These are phyloP conservation scores for Leptinotarsa undecemlineata DNA, from an alignment of 1,140 invertebrate genomes.

Conservation along the genomic window DNA sequence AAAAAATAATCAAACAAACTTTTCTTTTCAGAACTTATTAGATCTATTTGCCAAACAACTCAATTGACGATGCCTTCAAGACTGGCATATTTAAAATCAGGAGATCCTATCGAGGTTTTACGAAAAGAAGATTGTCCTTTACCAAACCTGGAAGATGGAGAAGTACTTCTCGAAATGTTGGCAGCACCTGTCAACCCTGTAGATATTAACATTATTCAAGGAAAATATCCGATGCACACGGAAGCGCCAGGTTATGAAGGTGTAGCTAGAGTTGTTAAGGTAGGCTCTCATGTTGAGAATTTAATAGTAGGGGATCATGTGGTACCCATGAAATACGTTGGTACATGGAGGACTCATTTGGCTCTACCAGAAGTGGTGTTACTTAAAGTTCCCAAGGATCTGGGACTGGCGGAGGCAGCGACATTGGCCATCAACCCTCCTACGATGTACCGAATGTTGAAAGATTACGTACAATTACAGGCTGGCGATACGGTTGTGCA, in stretches of 20 bases:
- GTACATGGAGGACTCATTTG: slow-evolving; percentile 84
- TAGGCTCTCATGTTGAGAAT: slow-evolving; percentile 67
- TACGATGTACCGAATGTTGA: slow-evolving; percentile 94
- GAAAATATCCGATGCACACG: slow-evolving; percentile 88
- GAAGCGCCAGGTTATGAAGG: slow-evolving; percentile 91
- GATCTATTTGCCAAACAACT: too few species aligned
- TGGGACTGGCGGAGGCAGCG: slow-evolving; percentile 76
- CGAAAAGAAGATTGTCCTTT: slow-evolving; percentile 60
- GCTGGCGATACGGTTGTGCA: slow-evolving; percentile 89
- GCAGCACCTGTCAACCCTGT: slow-evolving; percentile 94
- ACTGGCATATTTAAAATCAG: slow-evolving; percentile 70
- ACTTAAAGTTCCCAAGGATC: slow-evolving; percentile 68
- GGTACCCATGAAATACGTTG: slow-evolving; percentile 71
- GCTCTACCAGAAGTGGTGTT: slow-evolving; percentile 66
- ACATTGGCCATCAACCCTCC: slow-evolving; percentile 93
- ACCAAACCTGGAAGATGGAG: slow-evolving; percentile 56
- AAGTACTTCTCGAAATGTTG: slow-evolving; percentile 84
- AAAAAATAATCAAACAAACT: too few species aligned
- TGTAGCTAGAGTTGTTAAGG: slow-evolving; percentile 78
- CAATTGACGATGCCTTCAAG: slow-evolving; percentile 38
- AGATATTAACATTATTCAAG: slow-evolving; percentile 98
- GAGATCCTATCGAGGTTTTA: slow-evolving; percentile 74
- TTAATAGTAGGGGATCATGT: slow-evolving; percentile 80
- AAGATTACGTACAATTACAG: slow-evolving; percentile 80
- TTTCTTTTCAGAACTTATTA: too few species aligned